Percentiles rank a stretch among this genome's conserved stretches.
Evolutionary conservation across 1,140 invertebrate species (phyloP).

Genomic region (Ylistrum balloti): DNA sequence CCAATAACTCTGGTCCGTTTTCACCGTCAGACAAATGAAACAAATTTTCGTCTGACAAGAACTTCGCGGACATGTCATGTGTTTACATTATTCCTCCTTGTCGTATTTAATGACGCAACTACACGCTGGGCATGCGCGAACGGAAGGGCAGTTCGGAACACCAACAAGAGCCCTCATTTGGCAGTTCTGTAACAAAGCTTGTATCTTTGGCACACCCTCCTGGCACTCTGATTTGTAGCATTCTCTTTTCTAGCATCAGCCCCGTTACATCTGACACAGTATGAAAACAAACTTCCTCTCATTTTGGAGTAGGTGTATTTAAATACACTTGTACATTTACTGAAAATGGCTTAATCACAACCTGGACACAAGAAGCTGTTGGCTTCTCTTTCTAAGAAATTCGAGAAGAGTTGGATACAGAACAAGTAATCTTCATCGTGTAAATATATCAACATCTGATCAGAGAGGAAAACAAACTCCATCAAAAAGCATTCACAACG

Average conservation of each 20-base stretch:
- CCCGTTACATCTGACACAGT: not conserved
- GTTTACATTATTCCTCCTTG: not conserved
- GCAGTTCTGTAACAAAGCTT: not conserved
- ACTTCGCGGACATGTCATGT: not conserved
- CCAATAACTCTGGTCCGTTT: not conserved
- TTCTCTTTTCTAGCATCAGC: not conserved
- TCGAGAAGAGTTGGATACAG: not conserved
- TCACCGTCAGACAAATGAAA: constrained; percentile 16
- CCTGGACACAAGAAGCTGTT: not conserved
- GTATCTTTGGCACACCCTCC: not conserved
- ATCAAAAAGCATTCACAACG: too few relatives aligned
- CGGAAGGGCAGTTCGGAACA: constrained; percentile 36
- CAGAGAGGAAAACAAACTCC: too few relatives aligned
- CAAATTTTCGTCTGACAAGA: not conserved
- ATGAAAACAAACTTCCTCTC: not conserved
- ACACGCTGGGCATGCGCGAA: constrained; percentile 16
- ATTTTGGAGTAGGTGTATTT: not conserved
- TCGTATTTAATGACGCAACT: not conserved
- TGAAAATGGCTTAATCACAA: not conserved
- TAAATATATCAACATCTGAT: too few relatives aligned
- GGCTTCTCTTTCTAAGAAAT: not conserved
- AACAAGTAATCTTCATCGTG: not conserved
- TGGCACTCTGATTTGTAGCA: not conserved
- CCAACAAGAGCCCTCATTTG: not conserved
- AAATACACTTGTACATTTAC: not conserved